These are phyloP conservation scores for Tribolium castaneum DNA, from an alignment of 1,140 invertebrate species.

Conservation along the genomic window DNA sequence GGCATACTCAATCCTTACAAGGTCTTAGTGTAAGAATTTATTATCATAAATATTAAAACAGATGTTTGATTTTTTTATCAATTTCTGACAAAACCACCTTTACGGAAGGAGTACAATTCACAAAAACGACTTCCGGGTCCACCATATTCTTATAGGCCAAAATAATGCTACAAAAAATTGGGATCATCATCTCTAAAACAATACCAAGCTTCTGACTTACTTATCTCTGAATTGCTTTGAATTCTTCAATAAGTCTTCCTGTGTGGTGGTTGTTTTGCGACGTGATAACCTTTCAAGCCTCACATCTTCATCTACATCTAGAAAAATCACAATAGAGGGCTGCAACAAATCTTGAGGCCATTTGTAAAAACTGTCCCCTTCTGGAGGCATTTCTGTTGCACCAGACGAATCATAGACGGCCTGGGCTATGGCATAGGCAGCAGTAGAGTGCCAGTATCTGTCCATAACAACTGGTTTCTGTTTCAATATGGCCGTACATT, in stretches of 20 bases:
- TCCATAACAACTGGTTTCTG: constrained; percentile 59
- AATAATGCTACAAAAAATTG: constrained; percentile 7
- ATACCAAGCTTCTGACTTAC: constrained; percentile 38
- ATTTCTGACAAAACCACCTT: constrained; percentile 9
- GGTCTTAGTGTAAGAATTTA: constrained; percentile 64
- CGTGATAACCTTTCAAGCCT: constrained; percentile 50
- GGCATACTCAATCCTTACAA: constrained; percentile 97
- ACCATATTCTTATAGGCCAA: constrained; percentile 31
- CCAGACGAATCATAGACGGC: constrained; percentile 44
- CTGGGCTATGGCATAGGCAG: constrained; percentile 62
- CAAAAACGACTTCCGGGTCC: constrained; percentile 12
- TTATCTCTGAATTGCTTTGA: constrained; percentile 51
- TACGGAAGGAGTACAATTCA: background rate
- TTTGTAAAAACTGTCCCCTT: constrained; percentile 53
- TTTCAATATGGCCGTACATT: constrained; percentile 51
- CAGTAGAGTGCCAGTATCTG: constrained; percentile 64
- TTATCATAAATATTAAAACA: constrained; percentile 28
- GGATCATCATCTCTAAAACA: background rate
- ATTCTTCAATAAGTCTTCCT: constrained; percentile 51
- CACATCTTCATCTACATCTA: constrained; percentile 52
- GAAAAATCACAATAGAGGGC: constrained; percentile 57
- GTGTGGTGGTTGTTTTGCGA: constrained; percentile 44
- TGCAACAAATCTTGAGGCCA: constrained; percentile 63
- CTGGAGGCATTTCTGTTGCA: constrained; percentile 46
- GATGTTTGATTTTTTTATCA: constrained; percentile 37